Evolutionary conservation across 2,888 invertebrate species (phyloP).

Genomic region (Xanthostigma xanthostigma): DNA sequence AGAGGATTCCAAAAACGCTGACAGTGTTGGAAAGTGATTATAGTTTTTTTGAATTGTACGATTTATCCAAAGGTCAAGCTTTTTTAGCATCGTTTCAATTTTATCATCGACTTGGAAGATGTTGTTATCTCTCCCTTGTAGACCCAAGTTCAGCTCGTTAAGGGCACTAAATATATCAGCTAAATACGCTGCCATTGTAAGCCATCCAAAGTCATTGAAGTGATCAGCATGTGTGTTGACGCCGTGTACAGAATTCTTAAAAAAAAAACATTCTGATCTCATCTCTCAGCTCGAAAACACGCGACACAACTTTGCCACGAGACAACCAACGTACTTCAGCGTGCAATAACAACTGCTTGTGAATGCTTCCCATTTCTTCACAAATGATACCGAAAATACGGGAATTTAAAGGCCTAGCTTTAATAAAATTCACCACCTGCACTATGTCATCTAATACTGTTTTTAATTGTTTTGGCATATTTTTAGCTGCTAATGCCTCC

Average conservation of each 20-base stretch:
- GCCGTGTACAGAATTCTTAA: not conserved
- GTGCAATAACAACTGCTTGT: slow-evolving; percentile 10
- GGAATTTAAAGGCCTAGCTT: too few relatives aligned
- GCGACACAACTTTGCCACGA: slow-evolving; percentile 11
- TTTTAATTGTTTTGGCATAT: too few relatives aligned
- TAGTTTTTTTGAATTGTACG: slow-evolving; percentile 6
- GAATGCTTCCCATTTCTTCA: slow-evolving; percentile 12
- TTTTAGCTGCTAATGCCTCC: too few relatives aligned
- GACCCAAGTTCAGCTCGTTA: slow-evolving; percentile 5
- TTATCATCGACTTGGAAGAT: slow-evolving; percentile 1
- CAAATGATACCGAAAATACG: slow-evolving; percentile 9
- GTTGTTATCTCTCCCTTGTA: slow-evolving; percentile 4
- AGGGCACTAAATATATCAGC: slow-evolving; percentile 7
- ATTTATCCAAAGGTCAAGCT: slow-evolving; percentile 7
- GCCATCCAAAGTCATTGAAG: slow-evolving; percentile 9
- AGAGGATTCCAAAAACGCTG: slow-evolving; percentile 11
- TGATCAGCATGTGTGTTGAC: slow-evolving; percentile 5
- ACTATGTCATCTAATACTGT: too few relatives aligned
- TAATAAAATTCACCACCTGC: too few relatives aligned
- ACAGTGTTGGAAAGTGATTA: slow-evolving; percentile 7
- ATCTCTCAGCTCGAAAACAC: slow-evolving; percentile 12
- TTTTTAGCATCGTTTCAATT: not conserved
- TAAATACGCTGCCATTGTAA: slow-evolving; percentile 9
- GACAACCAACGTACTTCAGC: slow-evolving; percentile 13
- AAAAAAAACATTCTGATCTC: slow-evolving; percentile 12